Evolutionary conservation across 30 jellyfish, hydroid and myxozoan genomes (phyloP).

Genomic region (Calvadosia cruxmelitensis): DNA sequence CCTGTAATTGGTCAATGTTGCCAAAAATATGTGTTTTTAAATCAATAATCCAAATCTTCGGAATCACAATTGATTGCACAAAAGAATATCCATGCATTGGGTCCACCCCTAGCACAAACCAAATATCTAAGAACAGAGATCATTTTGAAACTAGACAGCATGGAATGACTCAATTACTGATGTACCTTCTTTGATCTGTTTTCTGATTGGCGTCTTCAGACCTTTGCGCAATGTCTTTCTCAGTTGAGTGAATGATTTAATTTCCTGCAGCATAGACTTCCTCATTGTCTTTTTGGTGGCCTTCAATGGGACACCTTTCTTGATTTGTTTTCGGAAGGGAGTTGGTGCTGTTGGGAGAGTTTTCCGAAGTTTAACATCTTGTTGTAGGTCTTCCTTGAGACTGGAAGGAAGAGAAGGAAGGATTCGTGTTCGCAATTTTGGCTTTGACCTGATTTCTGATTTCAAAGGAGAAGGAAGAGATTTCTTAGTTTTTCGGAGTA

Average conservation of each 20-base stretch:
- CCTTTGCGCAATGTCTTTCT: slow-evolving; percentile 30
- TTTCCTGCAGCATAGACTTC: slow-evolving; percentile 27
- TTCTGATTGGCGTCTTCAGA: slow-evolving; percentile 49
- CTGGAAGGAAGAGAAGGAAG: neutral
- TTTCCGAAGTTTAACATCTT: neutral
- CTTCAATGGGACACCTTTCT: slow-evolving; percentile 27
- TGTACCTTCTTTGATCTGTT: slow-evolving; percentile 47
- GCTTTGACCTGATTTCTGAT: neutral
- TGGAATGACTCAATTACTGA: too few relatives aligned
- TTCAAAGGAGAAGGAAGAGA: neutral
- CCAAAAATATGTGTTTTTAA: too few relatives aligned
- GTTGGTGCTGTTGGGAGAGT: slow-evolving; percentile 34
- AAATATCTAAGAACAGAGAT: too few relatives aligned
- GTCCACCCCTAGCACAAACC: too few relatives aligned
- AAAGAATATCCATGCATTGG: too few relatives aligned
- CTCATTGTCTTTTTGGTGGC: slow-evolving; percentile 32
- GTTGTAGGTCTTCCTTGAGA: neutral
- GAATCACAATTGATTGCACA: too few relatives aligned
- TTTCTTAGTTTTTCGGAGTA: too few relatives aligned
- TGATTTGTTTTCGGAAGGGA: slow-evolving; percentile 28
- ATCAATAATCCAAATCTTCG: too few relatives aligned
- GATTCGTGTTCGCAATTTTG: neutral
- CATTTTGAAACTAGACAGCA: too few relatives aligned
- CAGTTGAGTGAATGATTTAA: slow-evolving; percentile 20
- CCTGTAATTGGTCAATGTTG: too few relatives aligned